Evolutionary conservation across 2,888 invertebrate genomes (phyloP), one percentile per base, ranked within the genome.

Genomic region (Geophilus truncorum): DNA sequence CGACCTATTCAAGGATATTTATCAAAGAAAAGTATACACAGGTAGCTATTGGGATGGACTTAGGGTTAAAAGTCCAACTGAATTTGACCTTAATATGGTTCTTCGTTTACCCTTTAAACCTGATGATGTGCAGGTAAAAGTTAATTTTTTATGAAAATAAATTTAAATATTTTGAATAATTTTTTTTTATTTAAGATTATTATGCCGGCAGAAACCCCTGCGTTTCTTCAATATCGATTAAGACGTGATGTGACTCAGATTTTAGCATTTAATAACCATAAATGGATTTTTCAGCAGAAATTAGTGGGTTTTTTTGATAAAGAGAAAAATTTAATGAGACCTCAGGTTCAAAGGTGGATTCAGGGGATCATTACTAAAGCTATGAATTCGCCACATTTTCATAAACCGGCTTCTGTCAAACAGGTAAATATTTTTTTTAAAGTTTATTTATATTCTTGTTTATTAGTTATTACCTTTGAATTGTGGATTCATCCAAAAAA

Each of bases 51-150:
- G 21, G 21, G 36, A 77, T 21, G 77, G 77, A 7, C 77, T 77
- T 25, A 9, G 77, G 4, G 32, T 77, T 34, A n/a, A 18, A 9
- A 34, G 7, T 32, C 32, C 77, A 9, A 36, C 32, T n/a, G 77
- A 77, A 30, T 77, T 77, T 77, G 77, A 77, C 77, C 32, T 77
- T 12, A 77, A 77, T 36, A 77, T 77, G 32, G 77, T 77, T 4
- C n/a, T 77, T 3, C 25, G 77, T 10, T 77, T 77, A 32, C 77
- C 77, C 9, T 32, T 77, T 36, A 77, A 77, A 30, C 18, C 25
- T 5, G 9, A 77, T 7, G 77, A 77, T 32, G 77, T 77, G 7
- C 9, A 34, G 77, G 77, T 77, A 32, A n/a, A n/a, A n/a, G n/a
- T n/a, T n/a, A n/a, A n/a, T n/a, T n/a, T n/a, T n/a, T n/a, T n/a